Base-by-base conservation (phyloP, 2,797 vertebrate species). In the Vultur gryphus region DNA sequence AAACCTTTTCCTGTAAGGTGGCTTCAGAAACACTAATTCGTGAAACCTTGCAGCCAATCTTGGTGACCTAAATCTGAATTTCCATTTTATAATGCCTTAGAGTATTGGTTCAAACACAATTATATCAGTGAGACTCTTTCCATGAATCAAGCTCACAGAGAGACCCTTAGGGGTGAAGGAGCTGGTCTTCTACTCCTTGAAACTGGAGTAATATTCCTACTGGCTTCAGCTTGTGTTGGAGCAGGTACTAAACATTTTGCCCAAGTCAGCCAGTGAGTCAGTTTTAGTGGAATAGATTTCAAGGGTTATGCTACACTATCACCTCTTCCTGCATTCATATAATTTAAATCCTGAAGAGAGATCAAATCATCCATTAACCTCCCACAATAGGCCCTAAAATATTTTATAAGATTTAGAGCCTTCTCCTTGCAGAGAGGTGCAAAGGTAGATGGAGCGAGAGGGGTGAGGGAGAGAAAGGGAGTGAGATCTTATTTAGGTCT, bases 321-420 rank as follows among this genome's bases (percentile, higher is more conserved):
- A 37, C 33, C 37, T 93, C 31, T 71, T 85, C n/a, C 29, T 85
- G n/a, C 11, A 72, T 79, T 73, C 16, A 33, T 28, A 48, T 80
- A 54, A 80, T 92, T 83, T 70, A 89, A 89, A 90, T 33, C 23
- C 43, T 48, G 31, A 89, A 59, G 43, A 26, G 33, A 59, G 65
- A 93, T 65, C 48, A 91, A 75, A 71, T 87, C 7, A 89, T 84
- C 54, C 61, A 94, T 80, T 92, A 92, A 88, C 58, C 39, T 93
- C 65, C 7, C 52, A 54, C 55, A 84, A 43, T 41, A 84, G 78
- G 11, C 31, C 20, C 41, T 87, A 79, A 75, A 93, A 73, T 88
- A 62, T 84, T 64, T 81, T 58, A 12, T 79, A 39, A 84, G 19
- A 54, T 75, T 87, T 80, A 73, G 37, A 89, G 31, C 16, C 13